Evolutionary conservation across 2,113 vertebrate species (phyloP), one percentile per base, ranked within the genome.

Genomic region (Paedocypris sp.): DNA sequence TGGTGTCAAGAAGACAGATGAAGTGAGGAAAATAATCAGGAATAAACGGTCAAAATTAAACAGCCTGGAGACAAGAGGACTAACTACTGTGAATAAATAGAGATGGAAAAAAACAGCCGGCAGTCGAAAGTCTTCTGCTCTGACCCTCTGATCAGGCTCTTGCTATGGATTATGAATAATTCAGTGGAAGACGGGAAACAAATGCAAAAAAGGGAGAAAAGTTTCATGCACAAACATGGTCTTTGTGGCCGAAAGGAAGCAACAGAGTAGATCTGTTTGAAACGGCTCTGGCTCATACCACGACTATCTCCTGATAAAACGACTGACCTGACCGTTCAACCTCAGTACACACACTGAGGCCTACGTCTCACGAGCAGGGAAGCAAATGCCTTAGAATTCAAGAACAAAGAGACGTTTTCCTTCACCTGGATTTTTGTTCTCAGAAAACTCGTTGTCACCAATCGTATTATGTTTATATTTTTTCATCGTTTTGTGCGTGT

Each of bases 211-310:
- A 8, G n/a, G 49, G 39, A 23, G 28, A 59, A 35, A 41, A n/a
- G 19, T 15, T 36, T 31, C 29, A 29, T 9, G 66, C 61, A 70
- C 54, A 60, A 65, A 70, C 29, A n/a, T 69, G 70, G 66, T 73
- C 69, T 77, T 69, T 74, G 65, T 66, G 72, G 73, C 67, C 70
- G 67, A 73, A 73, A 66, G 66, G 73, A n/a, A n/a, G 61, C 59
- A 71, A 77, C 76, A 79, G 66, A 70, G 75, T 77, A 82, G 81
- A 75, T 49, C 76, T 73, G 56, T 72, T 61, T 75, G 75, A 77
- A 80, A 85, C 81, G 82, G 80, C 80, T 75, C 79, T 77, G 69
- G 65, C 74, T 73, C 10, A 68, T 67, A 77, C 73, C 74, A 79
- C 22, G 50, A 80, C 13, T 43, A 32, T 36, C 29, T 29, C 56